Evolutionary conservation across 2,888 invertebrate genomes (phyloP).

Genomic region (Thymelicus acteon): DNA sequence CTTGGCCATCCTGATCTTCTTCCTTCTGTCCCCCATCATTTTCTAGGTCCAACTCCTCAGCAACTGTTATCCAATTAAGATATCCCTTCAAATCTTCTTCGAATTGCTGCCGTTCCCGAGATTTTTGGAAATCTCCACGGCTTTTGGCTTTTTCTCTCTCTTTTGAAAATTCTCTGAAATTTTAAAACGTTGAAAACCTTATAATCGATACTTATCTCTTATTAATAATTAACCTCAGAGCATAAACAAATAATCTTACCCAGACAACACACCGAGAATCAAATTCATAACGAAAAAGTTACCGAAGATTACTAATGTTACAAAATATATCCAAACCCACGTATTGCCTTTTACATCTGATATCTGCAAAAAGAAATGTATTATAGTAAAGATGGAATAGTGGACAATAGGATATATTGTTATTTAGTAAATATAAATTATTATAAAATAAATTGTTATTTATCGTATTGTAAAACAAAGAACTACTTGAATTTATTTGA

Average conservation of each 20-base stretch:
- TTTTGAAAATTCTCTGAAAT: conserved; percentile 98
- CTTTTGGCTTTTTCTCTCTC: conserved; percentile 99
- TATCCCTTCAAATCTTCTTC: conserved; percentile 99
- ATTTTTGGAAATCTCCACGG: conserved; percentile 98
- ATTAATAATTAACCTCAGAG: too few species aligned
- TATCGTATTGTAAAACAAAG: too few species aligned
- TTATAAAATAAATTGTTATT: too few species aligned
- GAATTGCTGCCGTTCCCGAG: conserved; percentile 98
- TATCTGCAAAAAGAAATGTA: conserved; percentile 86
- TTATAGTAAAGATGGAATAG: too few species aligned
- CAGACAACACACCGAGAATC: conserved; percentile 99
- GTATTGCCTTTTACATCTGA: conserved; percentile 97
- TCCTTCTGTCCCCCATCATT: conserved; percentile 90
- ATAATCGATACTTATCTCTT: neutral
- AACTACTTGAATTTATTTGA: too few species aligned
- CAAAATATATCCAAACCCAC: conserved; percentile 99
- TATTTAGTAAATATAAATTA: too few species aligned
- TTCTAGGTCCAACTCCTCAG: conserved; percentile 98
- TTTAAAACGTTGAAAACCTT: neutral
- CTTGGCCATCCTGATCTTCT: conserved; percentile 86
- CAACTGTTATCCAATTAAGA: conserved; percentile 99
- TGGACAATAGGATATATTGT: too few species aligned
- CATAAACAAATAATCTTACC: conserved; percentile 85
- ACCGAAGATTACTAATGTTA: conserved; percentile 99
- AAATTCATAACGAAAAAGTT: conserved; percentile 99